Percentiles rank a stretch among this genome's conserved stretches.
phyloP scores from a whole-genome alignment of 2,113 vertebrate genomes.

The Prinia subflava region DNA sequence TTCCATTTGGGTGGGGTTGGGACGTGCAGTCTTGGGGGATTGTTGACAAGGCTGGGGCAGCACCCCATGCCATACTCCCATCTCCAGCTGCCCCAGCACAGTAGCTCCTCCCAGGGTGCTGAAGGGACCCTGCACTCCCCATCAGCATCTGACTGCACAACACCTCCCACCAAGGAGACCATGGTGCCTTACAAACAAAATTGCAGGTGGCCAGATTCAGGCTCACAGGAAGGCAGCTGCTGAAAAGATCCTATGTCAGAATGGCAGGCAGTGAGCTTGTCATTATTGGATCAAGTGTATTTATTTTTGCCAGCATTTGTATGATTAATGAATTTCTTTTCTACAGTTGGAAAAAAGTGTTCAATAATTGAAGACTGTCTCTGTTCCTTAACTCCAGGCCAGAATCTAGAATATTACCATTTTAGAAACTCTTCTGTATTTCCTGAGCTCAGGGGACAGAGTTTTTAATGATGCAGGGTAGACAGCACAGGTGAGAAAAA shows the following conservation, averaged over 20 bases:
- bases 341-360: conserved; percentile 47
- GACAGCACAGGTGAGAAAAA: neutral
- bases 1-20: neutral
- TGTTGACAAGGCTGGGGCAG: neutral
- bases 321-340: conserved; percentile 40
- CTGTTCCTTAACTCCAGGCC: neutral
- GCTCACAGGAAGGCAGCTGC: neutral
- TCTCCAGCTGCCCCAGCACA: neutral
- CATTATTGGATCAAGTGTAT: neutral
- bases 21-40: fast-evolving
- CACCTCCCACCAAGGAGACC: neutral
- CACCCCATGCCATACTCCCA: fast-evolving
- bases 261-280: conserved; percentile 14
- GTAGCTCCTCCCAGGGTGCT: neutral
- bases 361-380: neutral
- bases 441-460: neutral
- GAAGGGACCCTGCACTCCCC: neutral
- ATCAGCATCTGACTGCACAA: fast-evolving
- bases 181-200: neutral
- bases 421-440: neutral
- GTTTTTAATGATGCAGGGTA: neutral
- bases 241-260: neutral
- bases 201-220: neutral
- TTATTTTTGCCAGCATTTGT: conserved; percentile 45
- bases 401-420: conserved; percentile 14